A percentile compares a stretch with the other conserved stretches of the same genome.
Evolutionary conservation across 2,888 invertebrate species (phyloP).

Genomic region (Cinara cedri): DNA sequence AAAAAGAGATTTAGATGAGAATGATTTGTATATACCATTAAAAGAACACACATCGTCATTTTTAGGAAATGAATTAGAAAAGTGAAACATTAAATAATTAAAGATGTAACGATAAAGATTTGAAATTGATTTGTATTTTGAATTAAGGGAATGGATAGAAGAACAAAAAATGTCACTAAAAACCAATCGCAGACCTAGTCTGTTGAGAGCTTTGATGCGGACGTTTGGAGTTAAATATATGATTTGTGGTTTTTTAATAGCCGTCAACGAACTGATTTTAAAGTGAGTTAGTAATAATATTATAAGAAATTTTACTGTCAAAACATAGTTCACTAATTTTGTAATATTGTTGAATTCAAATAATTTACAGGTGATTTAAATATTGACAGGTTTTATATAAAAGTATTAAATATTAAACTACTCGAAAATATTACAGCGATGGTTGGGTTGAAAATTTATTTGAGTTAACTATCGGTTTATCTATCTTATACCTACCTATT

Average conservation of each 20-base stretch:
- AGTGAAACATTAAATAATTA: constrained; percentile 63
- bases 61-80: constrained; percentile 73
- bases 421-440: too few species aligned
- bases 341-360: too few species aligned
- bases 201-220: constrained; percentile 68
- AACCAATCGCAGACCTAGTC: constrained; percentile 68
- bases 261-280: too few species aligned
- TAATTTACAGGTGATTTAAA: too few species aligned
- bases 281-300: too few species aligned
- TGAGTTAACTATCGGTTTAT: too few species aligned
- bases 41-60: constrained; percentile 71
- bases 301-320: too few species aligned
- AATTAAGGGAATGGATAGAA: constrained; percentile 67
- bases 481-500: too few species aligned
- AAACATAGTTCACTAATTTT: too few species aligned
- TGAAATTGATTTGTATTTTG: neutral
- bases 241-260: constrained; percentile 60
- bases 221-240: constrained; percentile 71
- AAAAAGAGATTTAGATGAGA: constrained; percentile 72
- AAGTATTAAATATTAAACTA: too few species aligned
- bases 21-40: constrained; percentile 77
- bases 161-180: constrained; percentile 67
- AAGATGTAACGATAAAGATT: neutral
- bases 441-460: too few species aligned
- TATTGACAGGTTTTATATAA: too few species aligned